A percentile compares a stretch with the other conserved stretches of the same genome.
phyloP scores from a whole-genome alignment of 2,113 vertebrate genomes.

The Agapornis roseicollis region DNA sequence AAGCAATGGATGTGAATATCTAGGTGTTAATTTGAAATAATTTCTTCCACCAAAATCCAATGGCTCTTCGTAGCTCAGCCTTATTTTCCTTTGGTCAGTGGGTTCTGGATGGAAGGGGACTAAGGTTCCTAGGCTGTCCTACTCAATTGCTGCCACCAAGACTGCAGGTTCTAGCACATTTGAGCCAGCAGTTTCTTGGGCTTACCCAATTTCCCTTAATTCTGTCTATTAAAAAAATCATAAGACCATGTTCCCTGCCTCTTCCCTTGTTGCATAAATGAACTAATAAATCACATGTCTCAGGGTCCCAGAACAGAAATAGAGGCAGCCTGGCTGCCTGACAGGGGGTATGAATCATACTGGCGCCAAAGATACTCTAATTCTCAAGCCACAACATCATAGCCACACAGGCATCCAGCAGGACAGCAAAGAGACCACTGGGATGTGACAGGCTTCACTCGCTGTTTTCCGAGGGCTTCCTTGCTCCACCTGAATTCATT shows the following conservation, averaged over 20 bases:
- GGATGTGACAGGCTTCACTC: neutral
- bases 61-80: neutral
- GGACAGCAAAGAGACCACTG: neutral
- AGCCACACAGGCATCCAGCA: neutral
- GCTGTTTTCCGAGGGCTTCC: neutral
- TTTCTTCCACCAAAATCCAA: neutral
- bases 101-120: neutral
- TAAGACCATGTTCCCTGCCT: neutral
- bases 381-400: neutral
- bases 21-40: neutral
- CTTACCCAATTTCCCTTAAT: neutral
- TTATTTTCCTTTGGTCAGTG: neutral
- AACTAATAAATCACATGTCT: constrained; percentile 52
- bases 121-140: neutral
- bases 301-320: constrained; percentile 27
- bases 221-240: neutral
- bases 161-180: neutral
- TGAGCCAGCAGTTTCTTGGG: neutral
- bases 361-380: neutral
- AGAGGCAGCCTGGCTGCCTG: neutral
- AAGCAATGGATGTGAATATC: neutral
- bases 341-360: constrained; percentile 36
- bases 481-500: neutral
- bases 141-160: neutral
- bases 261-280: constrained; percentile 34